Conservation (phyloP, 2,113 vertebrate species). For the Notarius quadriscutis region DNA sequence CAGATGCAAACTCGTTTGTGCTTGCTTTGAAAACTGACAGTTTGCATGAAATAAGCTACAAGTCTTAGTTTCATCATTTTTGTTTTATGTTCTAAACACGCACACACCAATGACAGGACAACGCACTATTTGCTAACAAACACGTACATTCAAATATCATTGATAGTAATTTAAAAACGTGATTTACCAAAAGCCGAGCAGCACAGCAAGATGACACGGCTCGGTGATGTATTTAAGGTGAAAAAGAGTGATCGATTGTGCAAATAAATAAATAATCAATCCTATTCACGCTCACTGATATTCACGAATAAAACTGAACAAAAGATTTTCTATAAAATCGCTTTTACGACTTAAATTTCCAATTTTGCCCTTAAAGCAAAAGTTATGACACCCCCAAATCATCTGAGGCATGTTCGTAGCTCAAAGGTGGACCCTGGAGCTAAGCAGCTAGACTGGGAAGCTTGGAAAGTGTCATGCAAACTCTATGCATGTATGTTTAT, state of each 20-base stretch:
- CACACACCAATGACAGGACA: background rate
- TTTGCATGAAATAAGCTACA: constrained; percentile 40
- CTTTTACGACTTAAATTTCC: too few species aligned
- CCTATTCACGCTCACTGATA: background rate
- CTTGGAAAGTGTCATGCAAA: background rate
- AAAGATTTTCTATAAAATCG: background rate
- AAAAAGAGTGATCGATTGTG: background rate
- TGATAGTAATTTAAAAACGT: background rate
- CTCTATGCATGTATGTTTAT: background rate
- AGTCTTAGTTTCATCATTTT: constrained; percentile 34
- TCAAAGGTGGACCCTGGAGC: background rate
- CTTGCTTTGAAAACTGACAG: constrained; percentile 34
- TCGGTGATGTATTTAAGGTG: background rate
- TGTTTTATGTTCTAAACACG: background rate
- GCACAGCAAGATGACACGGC: background rate
- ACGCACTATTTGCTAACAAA: background rate
- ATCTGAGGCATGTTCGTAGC: background rate
- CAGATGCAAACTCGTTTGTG: constrained; percentile 38
- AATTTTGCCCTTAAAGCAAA: background rate
- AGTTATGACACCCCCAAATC: background rate
- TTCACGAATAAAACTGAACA: background rate
- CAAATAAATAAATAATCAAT: background rate
- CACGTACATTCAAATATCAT: constrained; percentile 4
- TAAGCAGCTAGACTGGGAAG: background rate
- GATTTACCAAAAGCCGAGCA: background rate